Evolutionary conservation across 2,888 invertebrate genomes (phyloP).

Genomic region (Tholera decimalis): DNA sequence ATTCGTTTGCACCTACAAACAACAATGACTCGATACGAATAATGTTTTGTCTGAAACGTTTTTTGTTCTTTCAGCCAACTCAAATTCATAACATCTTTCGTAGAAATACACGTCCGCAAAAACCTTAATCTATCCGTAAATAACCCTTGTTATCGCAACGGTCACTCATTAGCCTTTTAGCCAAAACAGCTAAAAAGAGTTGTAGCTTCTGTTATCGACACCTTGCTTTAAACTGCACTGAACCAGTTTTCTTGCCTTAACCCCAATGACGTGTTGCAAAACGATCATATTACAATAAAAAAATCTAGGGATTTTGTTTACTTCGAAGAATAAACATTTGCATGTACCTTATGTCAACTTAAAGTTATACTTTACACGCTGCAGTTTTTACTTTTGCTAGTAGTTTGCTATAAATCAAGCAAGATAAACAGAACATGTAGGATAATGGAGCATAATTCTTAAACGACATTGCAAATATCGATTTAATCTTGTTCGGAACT

Average conservation of each 20-base stretch:
- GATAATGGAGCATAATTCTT: slow-evolving; percentile 10
- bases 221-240: slow-evolving; percentile 33
- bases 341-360: not conserved
- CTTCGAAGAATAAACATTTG: slow-evolving; percentile 19
- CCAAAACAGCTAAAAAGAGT: slow-evolving; percentile 40
- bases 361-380: not conserved
- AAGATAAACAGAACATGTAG: slow-evolving; percentile 13
- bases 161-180: slow-evolving; percentile 22
- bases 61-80: not conserved
- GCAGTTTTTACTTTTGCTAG: not conserved
- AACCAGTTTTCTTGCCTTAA: slow-evolving; percentile 60
- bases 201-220: slow-evolving; percentile 50
- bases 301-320: slow-evolving; percentile 24
- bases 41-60: not conserved
- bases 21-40: not conserved
- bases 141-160: slow-evolving; percentile 35
- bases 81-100: not conserved
- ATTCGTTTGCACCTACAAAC: not conserved
- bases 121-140: slow-evolving; percentile 21
- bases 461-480: slow-evolving; percentile 18
- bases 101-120: slow-evolving; percentile 3
- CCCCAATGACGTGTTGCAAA: slow-evolving; percentile 57
- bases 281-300: slow-evolving; percentile 55
- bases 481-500: slow-evolving; percentile 23
- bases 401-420: not conserved